Conservation (phyloP, 2,113 vertebrate genomes). For the Catharus minimus region DNA sequence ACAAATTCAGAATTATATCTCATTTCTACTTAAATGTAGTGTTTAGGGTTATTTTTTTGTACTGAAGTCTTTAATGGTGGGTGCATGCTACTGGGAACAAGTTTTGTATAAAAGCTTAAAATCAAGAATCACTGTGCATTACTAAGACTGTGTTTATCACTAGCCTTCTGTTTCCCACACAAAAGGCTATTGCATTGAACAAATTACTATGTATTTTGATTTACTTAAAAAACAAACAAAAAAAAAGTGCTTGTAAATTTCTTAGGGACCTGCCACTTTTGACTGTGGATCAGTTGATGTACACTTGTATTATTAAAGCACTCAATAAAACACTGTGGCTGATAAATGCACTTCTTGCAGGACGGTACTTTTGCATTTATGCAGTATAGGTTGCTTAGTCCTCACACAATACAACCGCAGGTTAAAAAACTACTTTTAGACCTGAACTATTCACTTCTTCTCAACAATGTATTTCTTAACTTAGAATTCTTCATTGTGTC, state of each 20-base stretch:
- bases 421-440: slow-evolving; percentile 16
- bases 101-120: slow-evolving; percentile 86
- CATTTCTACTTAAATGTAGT: slow-evolving; percentile 83
- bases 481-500: neutral
- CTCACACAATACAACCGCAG: neutral
- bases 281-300: slow-evolving; percentile 95
- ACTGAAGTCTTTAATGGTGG: slow-evolving; percentile 87
- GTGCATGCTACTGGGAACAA: slow-evolving; percentile 94
- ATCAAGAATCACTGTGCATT: slow-evolving; percentile 85
- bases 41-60: slow-evolving; percentile 83
- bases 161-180: slow-evolving; percentile 81
- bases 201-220: slow-evolving; percentile 90
- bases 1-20: slow-evolving; percentile 87
- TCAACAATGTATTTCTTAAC: slow-evolving; percentile 4
- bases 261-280: slow-evolving; percentile 92
- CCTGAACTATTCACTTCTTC: slow-evolving; percentile 3
- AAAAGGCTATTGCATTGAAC: slow-evolving; percentile 89
- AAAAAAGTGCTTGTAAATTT: slow-evolving; percentile 96
- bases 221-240: slow-evolving; percentile 80
- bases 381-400: neutral
- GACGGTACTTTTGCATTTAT: slow-evolving; percentile 13
- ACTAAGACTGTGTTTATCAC: slow-evolving; percentile 84
- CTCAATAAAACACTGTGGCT: slow-evolving; percentile 99
- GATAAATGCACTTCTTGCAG: slow-evolving; percentile 70
- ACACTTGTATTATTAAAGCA: slow-evolving; percentile 98